Base-by-base conservation (phyloP, 2,888 invertebrate species). In the Saturnia japonica region DNA sequence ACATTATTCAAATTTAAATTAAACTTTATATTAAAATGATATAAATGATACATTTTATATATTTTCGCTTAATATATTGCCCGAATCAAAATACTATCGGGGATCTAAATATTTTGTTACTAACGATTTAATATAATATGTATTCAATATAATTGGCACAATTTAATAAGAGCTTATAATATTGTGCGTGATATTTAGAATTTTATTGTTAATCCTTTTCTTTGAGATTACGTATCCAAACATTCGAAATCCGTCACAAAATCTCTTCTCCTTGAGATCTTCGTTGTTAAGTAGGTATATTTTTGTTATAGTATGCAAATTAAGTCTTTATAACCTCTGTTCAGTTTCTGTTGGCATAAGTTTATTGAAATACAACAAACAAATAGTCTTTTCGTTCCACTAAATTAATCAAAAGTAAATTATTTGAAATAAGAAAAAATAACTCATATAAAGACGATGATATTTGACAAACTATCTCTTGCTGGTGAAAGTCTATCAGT, bases 111-210 rank as follows among this genome's bases (percentile, higher is more conserved):
- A 71, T 62, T 62, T 68, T 68, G 22, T 64, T 62, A 16, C 73
- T 74, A 57, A 57, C 25, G 25, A 57, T 4, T 57, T 57, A 25
- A 70, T 74, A 72, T 73, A 68, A 70, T 68, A 62, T 47, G 22
- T 25, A 34, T 54, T 66, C 62, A 14, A 57, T 47, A 70, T 72
- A 73, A 67, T 74, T 77, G 76, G 73, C 77, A 82, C 77, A 71
- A 28, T 70, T 43, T 62, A 51, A 67, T 69, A 22, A 4, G 66
- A 69, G 42, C 60, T 54, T 47, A 40, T 68, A 73, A 79, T 75
- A 76, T 85, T 87, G 86, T 86, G 87, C 85, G 85, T 81, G 74
- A 78, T 77, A 54, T 74, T 78, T 81, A 79, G 75, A 78, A 79
- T 81, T 77, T 74, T 71, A 72, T 75, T 75, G 43, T 64, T 74